A percentile compares a stretch with the other conserved stretches of the same genome.
Conservation (phyloP, 2,797 vertebrate genomes). For the Pyrocephalus nanus region DNA sequence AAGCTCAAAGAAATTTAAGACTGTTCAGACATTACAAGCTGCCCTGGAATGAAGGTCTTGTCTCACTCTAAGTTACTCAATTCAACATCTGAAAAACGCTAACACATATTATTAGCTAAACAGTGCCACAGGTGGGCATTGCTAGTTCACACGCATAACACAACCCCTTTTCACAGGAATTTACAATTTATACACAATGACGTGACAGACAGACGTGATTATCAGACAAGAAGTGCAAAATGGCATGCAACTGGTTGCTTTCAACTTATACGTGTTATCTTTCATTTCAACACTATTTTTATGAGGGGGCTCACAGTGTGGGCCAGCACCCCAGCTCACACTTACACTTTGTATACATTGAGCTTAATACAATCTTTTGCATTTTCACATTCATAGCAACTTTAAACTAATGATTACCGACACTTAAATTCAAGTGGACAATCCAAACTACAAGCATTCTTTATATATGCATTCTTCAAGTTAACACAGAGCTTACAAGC, state of each 20-base stretch:
- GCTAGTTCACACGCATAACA: constrained; percentile 16
- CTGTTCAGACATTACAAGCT: background rate
- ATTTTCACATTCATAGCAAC: constrained; percentile 47
- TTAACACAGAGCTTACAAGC: constrained; percentile 9
- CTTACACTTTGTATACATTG: background rate
- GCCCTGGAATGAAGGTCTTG: background rate
- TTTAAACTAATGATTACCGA: constrained; percentile 1
- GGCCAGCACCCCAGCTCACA: background rate
- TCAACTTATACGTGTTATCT: background rate
- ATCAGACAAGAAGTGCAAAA: constrained; percentile 49
- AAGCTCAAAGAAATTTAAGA: background rate
- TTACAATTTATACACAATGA: constrained; percentile 10
- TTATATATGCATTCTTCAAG: background rate
- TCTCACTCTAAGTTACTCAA: background rate
- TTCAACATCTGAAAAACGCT: background rate
- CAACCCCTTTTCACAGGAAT: background rate
- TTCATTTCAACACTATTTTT: constrained; percentile 7
- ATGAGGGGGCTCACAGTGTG: background rate
- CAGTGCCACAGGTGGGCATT: background rate
- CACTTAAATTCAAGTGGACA: constrained; percentile 28
- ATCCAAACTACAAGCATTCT: constrained; percentile 21
- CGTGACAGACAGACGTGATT: background rate
- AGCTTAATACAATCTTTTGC: constrained; percentile 42
- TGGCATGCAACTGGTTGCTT: constrained; percentile 30
- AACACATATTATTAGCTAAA: background rate